Evolutionary conservation across 2,888 invertebrate genomes (phyloP), one percentile per base, ranked within the genome.

Genomic region (Poecilobothrus nobilitatus): DNA sequence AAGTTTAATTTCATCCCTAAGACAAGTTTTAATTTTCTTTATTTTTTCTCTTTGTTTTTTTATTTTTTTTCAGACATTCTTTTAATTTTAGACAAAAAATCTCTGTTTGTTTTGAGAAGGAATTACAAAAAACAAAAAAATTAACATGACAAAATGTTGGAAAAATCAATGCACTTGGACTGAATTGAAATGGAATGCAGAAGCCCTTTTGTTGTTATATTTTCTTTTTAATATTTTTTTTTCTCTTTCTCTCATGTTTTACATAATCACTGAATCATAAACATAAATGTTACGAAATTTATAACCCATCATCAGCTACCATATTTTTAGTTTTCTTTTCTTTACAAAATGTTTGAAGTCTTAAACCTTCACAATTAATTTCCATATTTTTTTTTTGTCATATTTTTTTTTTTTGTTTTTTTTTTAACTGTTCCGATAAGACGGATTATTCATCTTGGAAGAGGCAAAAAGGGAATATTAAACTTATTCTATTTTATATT

Each of bases 1-100:
- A 53, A 53, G 53, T 53, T 53, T 15, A 53, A 53, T 53, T 53
- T 53, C 53, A 53, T 53, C 53, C n/a, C 53, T 53, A 18, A 53
- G 53, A 12, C 53, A 18, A 12, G 6, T 37, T 34, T 34, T 34
- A 7, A 34, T 8, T 34, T 34, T 34, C 8, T 34, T 34, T 37
- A 2, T 37, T 37, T 3, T 37, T 37, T 37, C 7, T 37, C 2
- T 37, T 37, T 37, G 10, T 10, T 37, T 37, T 37, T 8, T 37
- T 37, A 10, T 12, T 53, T 6, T 44, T 9, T 3, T 18, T 6
- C 53, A 53, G 1, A 9, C 53, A 53, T 53, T 53, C 53, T 18
- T 53, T 6, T 53, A 1, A 53, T 53, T 12, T 53, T 53, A 3
- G 9, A 53, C 7, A 4, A 18, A 53, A 5, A 37, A 53, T 18